Percentiles rank a stretch among this genome's conserved stretches.
Conservation (phyloP, 1,140 invertebrate species). For the Drosophila seguyi region DNA sequence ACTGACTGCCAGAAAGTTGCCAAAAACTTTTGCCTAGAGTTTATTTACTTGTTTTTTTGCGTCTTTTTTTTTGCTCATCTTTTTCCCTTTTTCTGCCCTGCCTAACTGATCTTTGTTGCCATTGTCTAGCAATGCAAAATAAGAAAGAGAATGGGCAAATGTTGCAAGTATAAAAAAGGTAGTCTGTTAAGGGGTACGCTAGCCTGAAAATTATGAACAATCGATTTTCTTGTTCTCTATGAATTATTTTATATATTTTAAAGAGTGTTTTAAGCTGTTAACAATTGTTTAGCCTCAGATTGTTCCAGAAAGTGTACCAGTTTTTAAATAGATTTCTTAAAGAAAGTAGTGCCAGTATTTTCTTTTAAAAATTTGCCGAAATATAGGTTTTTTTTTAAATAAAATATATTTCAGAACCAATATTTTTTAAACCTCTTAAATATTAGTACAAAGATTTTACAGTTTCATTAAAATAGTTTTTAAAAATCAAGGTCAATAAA, state of each 20-base stretch:
- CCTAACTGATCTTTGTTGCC: slow-evolving; percentile 25
- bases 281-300: not conserved
- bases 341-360: not conserved
- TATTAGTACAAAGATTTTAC: too few species aligned
- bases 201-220: not conserved
- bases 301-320: not conserved
- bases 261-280: not conserved
- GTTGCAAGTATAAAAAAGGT: not conserved
- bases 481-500: too few species aligned
- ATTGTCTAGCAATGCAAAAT: slow-evolving; percentile 33
- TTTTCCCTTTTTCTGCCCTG: slow-evolving; percentile 25
- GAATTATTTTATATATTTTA: not conserved
- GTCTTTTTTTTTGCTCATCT: slow-evolving; percentile 23
- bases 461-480: too few species aligned
- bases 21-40: slow-evolving; percentile 74
- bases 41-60: slow-evolving; percentile 77
- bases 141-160: slow-evolving; percentile 7
- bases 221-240: not conserved
- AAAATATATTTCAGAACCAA: too few species aligned
- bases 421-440: too few species aligned
- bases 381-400: too few species aligned
- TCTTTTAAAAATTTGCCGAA: too few species aligned
- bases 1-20: slow-evolving; percentile 75
- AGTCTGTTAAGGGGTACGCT: not conserved
- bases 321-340: not conserved